Percentiles rank a stretch among this genome's conserved stretches.
These are phyloP conservation scores for Sminthopsis crassicaudata DNA, from an alignment of 2,113 vertebrate species.

Conservation along the genomic window DNA sequence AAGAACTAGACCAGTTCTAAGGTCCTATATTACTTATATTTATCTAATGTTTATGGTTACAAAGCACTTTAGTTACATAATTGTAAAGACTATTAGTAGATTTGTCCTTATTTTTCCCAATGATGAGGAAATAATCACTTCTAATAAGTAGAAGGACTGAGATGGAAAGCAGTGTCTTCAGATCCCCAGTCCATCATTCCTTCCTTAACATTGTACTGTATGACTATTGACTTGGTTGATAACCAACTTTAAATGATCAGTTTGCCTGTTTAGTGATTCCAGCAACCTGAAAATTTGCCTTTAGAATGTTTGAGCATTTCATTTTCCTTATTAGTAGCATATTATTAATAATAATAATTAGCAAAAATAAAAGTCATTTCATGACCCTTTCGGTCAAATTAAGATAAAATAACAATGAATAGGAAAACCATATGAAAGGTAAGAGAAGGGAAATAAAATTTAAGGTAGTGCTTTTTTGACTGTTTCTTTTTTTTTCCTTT, in stretches of 20 bases:
- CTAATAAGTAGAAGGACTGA: neutral
- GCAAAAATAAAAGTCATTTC: too few relatives aligned
- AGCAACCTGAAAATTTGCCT: neutral
- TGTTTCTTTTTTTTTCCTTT: conserved; percentile 59
- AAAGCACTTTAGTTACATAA: neutral
- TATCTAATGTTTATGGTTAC: neutral
- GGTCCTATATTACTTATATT: neutral
- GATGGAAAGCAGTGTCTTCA: neutral
- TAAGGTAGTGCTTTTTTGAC: neutral
- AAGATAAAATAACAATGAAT: conserved; percentile 10
- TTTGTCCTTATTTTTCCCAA: neutral
- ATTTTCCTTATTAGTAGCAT: neutral
- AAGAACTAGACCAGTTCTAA: neutral
- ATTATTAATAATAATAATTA: too few relatives aligned
- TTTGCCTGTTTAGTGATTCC: neutral
- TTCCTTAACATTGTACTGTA: neutral
- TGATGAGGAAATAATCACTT: neutral
- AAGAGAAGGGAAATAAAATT: neutral
- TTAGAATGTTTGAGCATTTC: neutral
- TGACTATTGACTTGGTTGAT: neutral
- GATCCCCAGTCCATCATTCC: neutral
- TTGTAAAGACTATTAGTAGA: neutral
- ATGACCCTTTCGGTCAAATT: conserved; percentile 26
- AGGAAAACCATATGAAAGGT: neutral
- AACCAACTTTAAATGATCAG: neutral